phyloP scores from a whole-genome alignment of 2,113 vertebrate species.

The Bufo gargarizans region DNA sequence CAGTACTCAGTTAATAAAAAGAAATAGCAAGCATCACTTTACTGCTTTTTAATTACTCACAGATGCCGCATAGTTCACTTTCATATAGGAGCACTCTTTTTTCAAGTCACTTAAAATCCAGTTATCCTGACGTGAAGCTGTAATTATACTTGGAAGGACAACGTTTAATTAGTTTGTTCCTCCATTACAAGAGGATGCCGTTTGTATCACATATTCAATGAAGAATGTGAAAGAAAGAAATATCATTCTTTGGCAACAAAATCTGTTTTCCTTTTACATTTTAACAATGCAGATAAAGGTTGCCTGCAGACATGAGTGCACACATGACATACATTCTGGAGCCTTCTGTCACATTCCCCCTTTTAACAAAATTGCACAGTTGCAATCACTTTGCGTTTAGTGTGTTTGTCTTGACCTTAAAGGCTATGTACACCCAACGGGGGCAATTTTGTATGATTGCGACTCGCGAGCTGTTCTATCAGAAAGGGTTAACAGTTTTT shows the following conservation, averaged over 20 bases:
- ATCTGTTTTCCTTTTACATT: no score
- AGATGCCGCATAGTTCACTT: not conserved
- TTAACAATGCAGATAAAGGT: no score
- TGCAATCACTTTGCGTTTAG: no score
- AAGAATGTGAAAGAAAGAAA: not conserved
- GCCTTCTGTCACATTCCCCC: no score
- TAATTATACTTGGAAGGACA: conserved; percentile 17
- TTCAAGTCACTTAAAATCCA: conserved; percentile 18
- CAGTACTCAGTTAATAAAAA: conserved; percentile 27
- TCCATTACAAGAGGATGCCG: not conserved
- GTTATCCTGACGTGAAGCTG: not conserved
- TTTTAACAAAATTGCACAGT: no score
- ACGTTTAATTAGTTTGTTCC: conserved; percentile 4
- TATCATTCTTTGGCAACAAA: not conserved
- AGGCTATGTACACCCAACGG: no score
- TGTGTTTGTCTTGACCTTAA: no score
- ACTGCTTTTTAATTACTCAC: conserved; percentile 38
- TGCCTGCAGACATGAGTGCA: no score
- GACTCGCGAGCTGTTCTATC: no score
- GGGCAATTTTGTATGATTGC: no score
- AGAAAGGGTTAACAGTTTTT: no score
- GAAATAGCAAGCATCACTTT: conserved; percentile 17
- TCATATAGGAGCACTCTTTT: conserved; percentile 11
- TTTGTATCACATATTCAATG: not conserved
- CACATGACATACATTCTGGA: no score